A percentile compares a stretch with the other conserved stretches of the same genome.
Evolutionary conservation across 2,888 invertebrate genomes (phyloP).

Genomic region (Catocala fraxini): DNA sequence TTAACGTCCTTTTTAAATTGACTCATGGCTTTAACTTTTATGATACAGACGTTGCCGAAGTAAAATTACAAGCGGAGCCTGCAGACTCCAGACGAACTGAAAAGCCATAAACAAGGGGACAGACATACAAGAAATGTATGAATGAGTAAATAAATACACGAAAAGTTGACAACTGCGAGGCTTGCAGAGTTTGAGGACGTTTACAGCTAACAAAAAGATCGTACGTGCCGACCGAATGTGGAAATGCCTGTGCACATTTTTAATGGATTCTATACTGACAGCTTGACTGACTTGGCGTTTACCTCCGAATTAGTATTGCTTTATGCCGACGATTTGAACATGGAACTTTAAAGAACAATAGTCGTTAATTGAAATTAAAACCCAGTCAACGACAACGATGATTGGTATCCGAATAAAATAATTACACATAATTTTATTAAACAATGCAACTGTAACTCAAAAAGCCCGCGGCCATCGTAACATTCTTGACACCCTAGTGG

Average conservation of each 20-base stretch:
- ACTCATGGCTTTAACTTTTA: constrained; percentile 56
- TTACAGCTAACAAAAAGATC: constrained; percentile 74
- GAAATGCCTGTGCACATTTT: constrained; percentile 69
- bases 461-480: constrained; percentile 63
- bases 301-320: neutral
- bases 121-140: constrained; percentile 74
- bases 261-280: constrained; percentile 71
- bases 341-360: neutral
- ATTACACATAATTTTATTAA: constrained; percentile 36
- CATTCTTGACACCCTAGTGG: constrained; percentile 75
- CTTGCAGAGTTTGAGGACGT: constrained; percentile 64
- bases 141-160: constrained; percentile 76
- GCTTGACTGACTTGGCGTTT: constrained; percentile 51
- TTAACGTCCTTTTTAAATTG: constrained; percentile 47
- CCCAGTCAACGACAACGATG: neutral
- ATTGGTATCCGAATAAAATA: constrained; percentile 31
- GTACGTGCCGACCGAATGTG: constrained; percentile 70
- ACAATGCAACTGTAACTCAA: constrained; percentile 53
- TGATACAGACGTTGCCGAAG: constrained; percentile 57
- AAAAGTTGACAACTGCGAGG: constrained; percentile 73
- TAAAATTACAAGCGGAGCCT: constrained; percentile 42
- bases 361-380: neutral
- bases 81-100: constrained; percentile 45
- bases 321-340: neutral
- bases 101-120: constrained; percentile 63